Evolutionary conservation across 2,888 invertebrate genomes (phyloP).

Genomic region (Craniophora ligustri): DNA sequence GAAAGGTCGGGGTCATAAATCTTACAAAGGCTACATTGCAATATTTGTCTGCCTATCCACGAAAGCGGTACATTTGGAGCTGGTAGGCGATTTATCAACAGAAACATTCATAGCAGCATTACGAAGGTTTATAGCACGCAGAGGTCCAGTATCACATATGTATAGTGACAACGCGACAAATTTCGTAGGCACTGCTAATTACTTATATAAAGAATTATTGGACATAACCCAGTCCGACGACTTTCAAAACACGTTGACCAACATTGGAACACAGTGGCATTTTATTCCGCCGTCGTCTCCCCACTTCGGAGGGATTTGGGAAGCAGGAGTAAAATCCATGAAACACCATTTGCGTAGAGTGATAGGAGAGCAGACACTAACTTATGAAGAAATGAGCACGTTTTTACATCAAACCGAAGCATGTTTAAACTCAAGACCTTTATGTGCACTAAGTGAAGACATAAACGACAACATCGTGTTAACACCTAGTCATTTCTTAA

Average conservation of each 20-base stretch:
- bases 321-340: background rate
- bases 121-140: background rate
- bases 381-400: slow-evolving; percentile 9
- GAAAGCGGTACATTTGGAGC: background rate
- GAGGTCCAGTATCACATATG: background rate
- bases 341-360: slow-evolving; percentile 11
- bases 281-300: slow-evolving; percentile 8
- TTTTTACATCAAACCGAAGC: slow-evolving; percentile 12
- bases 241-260: slow-evolving; percentile 1
- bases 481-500: slow-evolving; percentile 7
- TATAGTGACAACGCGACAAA: background rate
- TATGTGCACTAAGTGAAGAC: slow-evolving; percentile 4
- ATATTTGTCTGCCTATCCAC: background rate
- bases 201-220: background rate
- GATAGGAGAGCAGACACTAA: slow-evolving; percentile 9
- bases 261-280: slow-evolving; percentile 10
- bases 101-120: background rate
- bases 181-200: background rate
- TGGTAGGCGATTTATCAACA: background rate
- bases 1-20: background rate
- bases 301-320: slow-evolving; percentile 4
- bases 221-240: slow-evolving; percentile 1
- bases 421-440: slow-evolving; percentile 3
- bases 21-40: background rate
- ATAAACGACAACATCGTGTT: slow-evolving; percentile 6